A percentile compares a stretch with the other conserved stretches of the same genome.
These are phyloP conservation scores for Drosophila asahinai DNA, from an alignment of 1,140 invertebrate genomes.

Conservation along the genomic window DNA sequence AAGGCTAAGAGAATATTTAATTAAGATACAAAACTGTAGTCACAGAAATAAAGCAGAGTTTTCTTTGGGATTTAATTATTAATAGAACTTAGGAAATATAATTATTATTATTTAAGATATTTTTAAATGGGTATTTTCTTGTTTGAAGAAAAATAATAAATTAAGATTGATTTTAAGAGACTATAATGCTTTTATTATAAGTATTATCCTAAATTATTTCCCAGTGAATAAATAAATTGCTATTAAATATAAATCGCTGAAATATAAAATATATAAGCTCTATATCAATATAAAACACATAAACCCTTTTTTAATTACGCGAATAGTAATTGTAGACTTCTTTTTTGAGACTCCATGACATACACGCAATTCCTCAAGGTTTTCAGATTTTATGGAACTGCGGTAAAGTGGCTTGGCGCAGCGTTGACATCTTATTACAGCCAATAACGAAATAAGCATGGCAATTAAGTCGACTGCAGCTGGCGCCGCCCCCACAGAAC, in stretches of 20 bases:
- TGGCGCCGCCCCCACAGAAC: slow-evolving; percentile 49
- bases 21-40: too few species aligned
- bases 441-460: slow-evolving; percentile 71
- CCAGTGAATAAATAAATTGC: background rate
- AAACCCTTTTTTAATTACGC: background rate
- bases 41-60: too few species aligned
- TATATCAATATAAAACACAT: background rate
- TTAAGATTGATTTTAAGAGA: too few species aligned
- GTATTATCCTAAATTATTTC: background rate
- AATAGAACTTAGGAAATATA: too few species aligned
- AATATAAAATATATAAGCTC: background rate
- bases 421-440: slow-evolving; percentile 80
- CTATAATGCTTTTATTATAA: too few species aligned
- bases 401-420: slow-evolving; percentile 52
- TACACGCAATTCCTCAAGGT: background rate
- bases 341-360: background rate
- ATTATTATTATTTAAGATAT: too few species aligned
- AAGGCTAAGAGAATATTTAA: too few species aligned
- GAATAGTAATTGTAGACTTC: background rate
- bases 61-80: too few species aligned
- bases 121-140: too few species aligned
- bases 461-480: slow-evolving; percentile 65
- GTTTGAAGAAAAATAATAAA: too few species aligned
- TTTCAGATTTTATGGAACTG: slow-evolving; percentile 22
- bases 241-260: background rate